Conservation (phyloP, 2,113 vertebrate genomes). For the Pelmatolapia mariae region DNA sequence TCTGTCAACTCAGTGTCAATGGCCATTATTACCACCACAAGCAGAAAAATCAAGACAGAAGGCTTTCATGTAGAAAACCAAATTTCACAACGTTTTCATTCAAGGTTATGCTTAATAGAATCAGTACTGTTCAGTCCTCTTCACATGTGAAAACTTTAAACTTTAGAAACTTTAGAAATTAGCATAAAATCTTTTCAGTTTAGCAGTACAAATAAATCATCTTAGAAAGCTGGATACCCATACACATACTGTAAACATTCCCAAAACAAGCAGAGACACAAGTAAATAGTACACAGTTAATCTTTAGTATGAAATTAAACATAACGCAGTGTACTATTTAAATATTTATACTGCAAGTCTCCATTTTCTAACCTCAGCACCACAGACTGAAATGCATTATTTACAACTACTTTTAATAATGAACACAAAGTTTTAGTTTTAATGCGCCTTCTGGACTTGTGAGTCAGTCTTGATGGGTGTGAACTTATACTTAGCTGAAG, state of each 20-base stretch:
- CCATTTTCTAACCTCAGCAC: neutral
- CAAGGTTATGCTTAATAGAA: neutral
- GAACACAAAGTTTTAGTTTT: constrained; percentile 19
- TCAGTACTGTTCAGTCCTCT: neutral
- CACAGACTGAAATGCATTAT: constrained; percentile 1
- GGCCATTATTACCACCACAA: neutral
- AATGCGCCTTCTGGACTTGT: constrained; percentile 3
- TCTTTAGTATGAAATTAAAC: neutral
- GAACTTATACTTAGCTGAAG: neutral
- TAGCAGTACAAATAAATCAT: neutral
- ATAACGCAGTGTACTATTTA: neutral
- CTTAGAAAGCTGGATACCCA: neutral
- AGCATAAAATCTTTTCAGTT: neutral
- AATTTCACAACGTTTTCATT: neutral
- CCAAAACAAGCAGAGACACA: neutral
- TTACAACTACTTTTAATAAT: constrained; percentile 6
- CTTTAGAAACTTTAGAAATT: neutral
- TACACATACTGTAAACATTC: neutral
- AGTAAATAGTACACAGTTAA: neutral
- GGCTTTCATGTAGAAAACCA: neutral
- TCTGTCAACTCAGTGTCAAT: neutral
- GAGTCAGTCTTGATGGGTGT: neutral
- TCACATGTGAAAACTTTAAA: neutral
- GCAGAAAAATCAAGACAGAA: neutral
- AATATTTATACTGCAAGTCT: constrained; percentile 10